Conservation (phyloP, 2,113 vertebrate species). For the Entomyzon cyanotis region DNA sequence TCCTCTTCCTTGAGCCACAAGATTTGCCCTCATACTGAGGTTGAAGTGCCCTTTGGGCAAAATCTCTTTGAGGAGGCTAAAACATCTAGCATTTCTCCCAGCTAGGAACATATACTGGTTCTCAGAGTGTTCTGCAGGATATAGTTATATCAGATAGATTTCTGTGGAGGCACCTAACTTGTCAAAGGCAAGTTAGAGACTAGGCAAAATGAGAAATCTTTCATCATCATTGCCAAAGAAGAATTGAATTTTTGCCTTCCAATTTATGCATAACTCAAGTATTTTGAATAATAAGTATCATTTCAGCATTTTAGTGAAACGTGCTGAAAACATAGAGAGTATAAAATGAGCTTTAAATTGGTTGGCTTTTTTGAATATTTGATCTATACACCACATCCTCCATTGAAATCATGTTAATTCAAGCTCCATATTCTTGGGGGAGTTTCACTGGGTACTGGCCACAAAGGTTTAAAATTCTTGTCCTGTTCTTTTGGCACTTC, state of each 20-base stretch:
- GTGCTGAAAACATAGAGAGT: background rate
- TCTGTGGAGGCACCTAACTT: background rate
- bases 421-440: background rate
- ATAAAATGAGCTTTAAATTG: background rate
- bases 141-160: background rate
- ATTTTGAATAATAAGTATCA: background rate
- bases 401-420: background rate
- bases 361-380: background rate
- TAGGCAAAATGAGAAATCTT: background rate
- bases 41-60: background rate
- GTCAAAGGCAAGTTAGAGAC: background rate
- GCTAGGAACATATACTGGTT: background rate
- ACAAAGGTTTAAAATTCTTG: background rate
- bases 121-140: background rate
- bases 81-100: background rate
- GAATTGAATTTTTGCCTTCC: background rate
- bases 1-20: background rate
- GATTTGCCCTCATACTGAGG: background rate
- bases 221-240: background rate
- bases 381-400: background rate
- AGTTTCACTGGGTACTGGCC: background rate
- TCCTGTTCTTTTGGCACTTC: background rate
- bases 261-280: background rate
- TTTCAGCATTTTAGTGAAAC: background rate
- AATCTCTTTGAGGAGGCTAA: background rate